phyloP scores from a whole-genome alignment of 2,113 vertebrate species.

The Limanda limanda region DNA sequence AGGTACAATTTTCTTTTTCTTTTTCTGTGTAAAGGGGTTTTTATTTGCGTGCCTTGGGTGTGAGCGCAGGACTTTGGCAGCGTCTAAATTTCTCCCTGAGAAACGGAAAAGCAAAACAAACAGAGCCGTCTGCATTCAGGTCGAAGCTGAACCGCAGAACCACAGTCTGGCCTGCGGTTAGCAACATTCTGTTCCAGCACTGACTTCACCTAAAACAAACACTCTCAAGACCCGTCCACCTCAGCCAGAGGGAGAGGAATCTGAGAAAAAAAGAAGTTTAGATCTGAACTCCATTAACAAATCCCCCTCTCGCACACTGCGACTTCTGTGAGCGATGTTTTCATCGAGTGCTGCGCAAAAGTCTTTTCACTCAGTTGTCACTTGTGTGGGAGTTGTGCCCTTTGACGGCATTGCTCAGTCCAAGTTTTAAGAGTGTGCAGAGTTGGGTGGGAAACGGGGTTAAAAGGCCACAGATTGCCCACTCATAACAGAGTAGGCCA shows the following conservation, averaged over 20 bases:
- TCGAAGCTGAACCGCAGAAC: slow-evolving; percentile 67
- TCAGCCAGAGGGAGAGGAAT: slow-evolving; percentile 61
- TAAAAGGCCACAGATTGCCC: slow-evolving; percentile 66
- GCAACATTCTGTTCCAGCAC: slow-evolving; percentile 75
- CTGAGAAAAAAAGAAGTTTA: slow-evolving; percentile 52
- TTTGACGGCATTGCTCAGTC: slow-evolving; percentile 53
- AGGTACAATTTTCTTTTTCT: slow-evolving; percentile 60
- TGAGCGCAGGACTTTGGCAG: slow-evolving; percentile 78
- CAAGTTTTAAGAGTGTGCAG: slow-evolving; percentile 44
- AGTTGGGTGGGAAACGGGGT: slow-evolving; percentile 61
- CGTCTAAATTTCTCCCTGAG: slow-evolving; percentile 73
- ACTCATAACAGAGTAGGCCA: slow-evolving; percentile 57
- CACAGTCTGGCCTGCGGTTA: slow-evolving; percentile 77
- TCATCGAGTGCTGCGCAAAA: slow-evolving; percentile 39
- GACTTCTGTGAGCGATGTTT: slow-evolving; percentile 36
- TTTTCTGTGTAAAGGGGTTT: slow-evolving; percentile 58
- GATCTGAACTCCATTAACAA: slow-evolving; percentile 59
- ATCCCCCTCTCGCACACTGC: slow-evolving; percentile 26
- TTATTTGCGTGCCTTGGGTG: slow-evolving; percentile 77
- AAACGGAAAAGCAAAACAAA: slow-evolving; percentile 80
- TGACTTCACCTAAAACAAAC: slow-evolving; percentile 81
- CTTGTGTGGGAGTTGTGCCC: slow-evolving; percentile 66
- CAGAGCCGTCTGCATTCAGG: slow-evolving; percentile 75
- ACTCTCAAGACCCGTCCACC: slow-evolving; percentile 67
- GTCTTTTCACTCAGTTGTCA: slow-evolving; percentile 66